Evolutionary conservation across 2,797 vertebrate genomes (phyloP).

Genomic region (Diplodus sargus): DNA sequence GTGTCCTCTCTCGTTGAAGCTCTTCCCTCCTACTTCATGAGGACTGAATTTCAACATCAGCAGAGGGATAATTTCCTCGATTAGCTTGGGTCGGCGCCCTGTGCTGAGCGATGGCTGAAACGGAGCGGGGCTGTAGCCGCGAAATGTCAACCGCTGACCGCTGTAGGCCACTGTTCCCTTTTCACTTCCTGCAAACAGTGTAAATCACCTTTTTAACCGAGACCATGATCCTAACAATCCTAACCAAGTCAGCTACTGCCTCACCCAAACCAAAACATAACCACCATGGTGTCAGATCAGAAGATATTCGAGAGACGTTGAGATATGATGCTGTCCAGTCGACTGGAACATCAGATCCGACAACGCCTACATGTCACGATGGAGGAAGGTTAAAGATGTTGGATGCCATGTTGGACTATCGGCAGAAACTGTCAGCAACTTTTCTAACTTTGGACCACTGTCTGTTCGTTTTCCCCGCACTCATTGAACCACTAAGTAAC

Average conservation of each 20-base stretch:
- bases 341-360: too few relatives aligned
- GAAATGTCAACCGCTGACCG: background rate
- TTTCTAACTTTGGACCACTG: background rate
- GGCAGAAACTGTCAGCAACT: background rate
- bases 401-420: too few relatives aligned
- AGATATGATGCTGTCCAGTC: background rate
- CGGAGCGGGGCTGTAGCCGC: conserved; percentile 19
- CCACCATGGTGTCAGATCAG: background rate
- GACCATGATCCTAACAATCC: background rate
- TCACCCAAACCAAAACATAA: background rate
- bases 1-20: conserved; percentile 32
- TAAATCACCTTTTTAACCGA: background rate
- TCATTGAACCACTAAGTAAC: too few relatives aligned
- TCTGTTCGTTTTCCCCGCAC: too few relatives aligned
- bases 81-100: conserved; percentile 57
- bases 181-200: background rate
- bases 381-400: background rate
- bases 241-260: background rate
- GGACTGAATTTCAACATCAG: conserved; percentile 44
- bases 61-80: conserved; percentile 52
- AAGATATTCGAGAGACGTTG: background rate
- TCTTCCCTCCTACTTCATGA: conserved; percentile 25
- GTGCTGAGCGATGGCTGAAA: conserved; percentile 36
- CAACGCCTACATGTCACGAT: background rate
- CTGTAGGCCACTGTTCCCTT: background rate